These are phyloP conservation scores for Bombus affinis DNA, from an alignment of 1,140 invertebrate genomes.

Conservation along the genomic window DNA sequence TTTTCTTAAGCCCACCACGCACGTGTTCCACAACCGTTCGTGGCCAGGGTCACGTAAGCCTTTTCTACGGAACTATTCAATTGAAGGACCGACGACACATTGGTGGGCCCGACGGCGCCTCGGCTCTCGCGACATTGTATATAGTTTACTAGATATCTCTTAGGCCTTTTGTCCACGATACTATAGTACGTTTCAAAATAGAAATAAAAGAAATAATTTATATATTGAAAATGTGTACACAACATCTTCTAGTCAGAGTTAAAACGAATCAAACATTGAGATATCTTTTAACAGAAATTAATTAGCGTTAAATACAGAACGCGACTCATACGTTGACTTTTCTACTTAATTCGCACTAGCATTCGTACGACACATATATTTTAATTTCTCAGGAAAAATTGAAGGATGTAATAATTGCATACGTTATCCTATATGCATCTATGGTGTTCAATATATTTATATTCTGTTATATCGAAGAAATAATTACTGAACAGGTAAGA, in stretches of 20 bases:
- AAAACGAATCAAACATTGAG: too few species aligned
- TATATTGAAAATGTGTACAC: neutral
- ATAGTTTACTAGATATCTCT: too few species aligned
- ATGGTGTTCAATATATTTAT: slow-evolving; percentile 72
- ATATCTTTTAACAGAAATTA: neutral
- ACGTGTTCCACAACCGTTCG: too few species aligned
- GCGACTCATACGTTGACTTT: neutral
- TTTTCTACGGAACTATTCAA: too few species aligned
- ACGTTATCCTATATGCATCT: slow-evolving; percentile 58
- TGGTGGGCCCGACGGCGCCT: too few species aligned
- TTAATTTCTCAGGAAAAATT: slow-evolving; percentile 58
- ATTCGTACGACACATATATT: neutral
- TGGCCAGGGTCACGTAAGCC: too few species aligned
- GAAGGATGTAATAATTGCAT: slow-evolving; percentile 45
- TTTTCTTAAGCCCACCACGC: too few species aligned
- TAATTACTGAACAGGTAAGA: slow-evolving; percentile 63
- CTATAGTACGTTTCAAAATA: slow-evolving; percentile 28
- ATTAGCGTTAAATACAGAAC: neutral
- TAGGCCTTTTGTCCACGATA: too few species aligned
- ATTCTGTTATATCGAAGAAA: slow-evolving; percentile 70
- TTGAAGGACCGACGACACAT: too few species aligned
- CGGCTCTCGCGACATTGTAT: too few species aligned
- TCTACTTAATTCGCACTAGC: neutral
- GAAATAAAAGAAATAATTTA: neutral
- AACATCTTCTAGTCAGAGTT: neutral